phyloP scores from a whole-genome alignment of 2,113 vertebrate genomes.

The Deroptyus accipitrinus region DNA sequence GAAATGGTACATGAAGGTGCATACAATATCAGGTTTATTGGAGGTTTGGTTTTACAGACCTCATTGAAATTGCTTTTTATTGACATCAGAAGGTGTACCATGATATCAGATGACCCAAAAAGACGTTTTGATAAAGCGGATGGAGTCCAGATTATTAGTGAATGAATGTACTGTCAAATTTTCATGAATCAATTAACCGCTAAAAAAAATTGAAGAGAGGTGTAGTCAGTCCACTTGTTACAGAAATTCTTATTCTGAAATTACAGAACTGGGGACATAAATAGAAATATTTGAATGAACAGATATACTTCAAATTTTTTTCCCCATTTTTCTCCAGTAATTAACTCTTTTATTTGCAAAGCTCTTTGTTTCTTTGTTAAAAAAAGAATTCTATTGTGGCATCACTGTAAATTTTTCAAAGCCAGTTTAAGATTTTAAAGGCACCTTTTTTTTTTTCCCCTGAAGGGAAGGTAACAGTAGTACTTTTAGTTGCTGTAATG shows the following conservation, averaged over 20 bases:
- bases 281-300: not conserved
- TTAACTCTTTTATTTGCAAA: not conserved
- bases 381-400: not conserved
- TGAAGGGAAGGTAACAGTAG: not conserved
- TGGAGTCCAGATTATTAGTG: not conserved
- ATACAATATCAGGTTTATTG: not conserved
- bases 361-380: not conserved
- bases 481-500: not conserved
- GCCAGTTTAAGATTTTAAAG: not conserved
- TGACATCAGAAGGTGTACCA: not conserved
- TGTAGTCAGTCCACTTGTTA: not conserved
- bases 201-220: not conserved
- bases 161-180: not conserved
- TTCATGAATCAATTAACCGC: not conserved
- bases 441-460: rapidly evolving
- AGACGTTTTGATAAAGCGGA: not conserved
- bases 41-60: not conserved
- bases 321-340: not conserved
- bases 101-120: not conserved
- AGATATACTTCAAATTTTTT: not conserved
- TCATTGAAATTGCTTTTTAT: not conserved
- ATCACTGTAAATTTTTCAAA: not conserved
- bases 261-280: not conserved
- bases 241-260: not conserved
- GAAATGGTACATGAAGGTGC: not conserved